Evolutionary conservation across 2,888 invertebrate species (phyloP).

Genomic region (Microctonus aethiopoides): DNA sequence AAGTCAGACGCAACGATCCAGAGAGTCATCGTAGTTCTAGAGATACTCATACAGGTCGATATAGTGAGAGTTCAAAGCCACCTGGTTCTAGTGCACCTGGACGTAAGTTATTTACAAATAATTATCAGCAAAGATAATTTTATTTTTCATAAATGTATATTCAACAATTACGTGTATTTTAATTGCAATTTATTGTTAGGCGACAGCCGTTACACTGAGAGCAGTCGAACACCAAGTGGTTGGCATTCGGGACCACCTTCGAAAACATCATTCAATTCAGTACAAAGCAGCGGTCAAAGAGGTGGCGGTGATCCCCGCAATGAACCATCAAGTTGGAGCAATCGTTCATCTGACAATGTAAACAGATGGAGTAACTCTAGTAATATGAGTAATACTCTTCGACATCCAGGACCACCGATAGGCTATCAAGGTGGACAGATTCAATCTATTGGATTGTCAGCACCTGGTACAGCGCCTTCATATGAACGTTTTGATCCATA

Average conservation of each 20-base stretch:
- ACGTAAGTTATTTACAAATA: constrained; percentile 55
- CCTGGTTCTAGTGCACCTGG: constrained; percentile 58
- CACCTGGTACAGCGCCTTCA: constrained; percentile 60
- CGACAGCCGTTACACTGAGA: constrained; percentile 63
- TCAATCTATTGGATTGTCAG: constrained; percentile 60
- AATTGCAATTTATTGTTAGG: constrained; percentile 47
- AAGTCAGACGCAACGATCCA: constrained; percentile 61
- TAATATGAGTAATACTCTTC: constrained; percentile 60
- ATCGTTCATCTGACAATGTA: constrained; percentile 62
- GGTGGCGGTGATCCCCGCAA: constrained; percentile 51
- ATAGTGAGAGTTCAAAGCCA: constrained; percentile 62
- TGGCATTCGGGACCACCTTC: constrained; percentile 64
- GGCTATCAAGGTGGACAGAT: constrained; percentile 62
- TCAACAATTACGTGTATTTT: constrained; percentile 2
- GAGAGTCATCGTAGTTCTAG: constrained; percentile 62
- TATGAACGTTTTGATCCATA: constrained; percentile 65
- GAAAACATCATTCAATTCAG: constrained; percentile 62
- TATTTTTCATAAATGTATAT: constrained; percentile 33
- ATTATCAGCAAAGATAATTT: constrained; percentile 1
- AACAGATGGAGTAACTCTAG: constrained; percentile 64
- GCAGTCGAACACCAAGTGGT: constrained; percentile 60
- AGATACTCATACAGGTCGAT: constrained; percentile 59
- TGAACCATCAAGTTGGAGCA: constrained; percentile 63
- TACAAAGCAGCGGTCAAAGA: constrained; percentile 43
- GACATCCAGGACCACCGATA: constrained; percentile 63